Percentiles rank a stretch among this genome's conserved stretches.
Evolutionary conservation across 2,797 vertebrate genomes (phyloP).

Genomic region (Champsocephalus esox): DNA sequence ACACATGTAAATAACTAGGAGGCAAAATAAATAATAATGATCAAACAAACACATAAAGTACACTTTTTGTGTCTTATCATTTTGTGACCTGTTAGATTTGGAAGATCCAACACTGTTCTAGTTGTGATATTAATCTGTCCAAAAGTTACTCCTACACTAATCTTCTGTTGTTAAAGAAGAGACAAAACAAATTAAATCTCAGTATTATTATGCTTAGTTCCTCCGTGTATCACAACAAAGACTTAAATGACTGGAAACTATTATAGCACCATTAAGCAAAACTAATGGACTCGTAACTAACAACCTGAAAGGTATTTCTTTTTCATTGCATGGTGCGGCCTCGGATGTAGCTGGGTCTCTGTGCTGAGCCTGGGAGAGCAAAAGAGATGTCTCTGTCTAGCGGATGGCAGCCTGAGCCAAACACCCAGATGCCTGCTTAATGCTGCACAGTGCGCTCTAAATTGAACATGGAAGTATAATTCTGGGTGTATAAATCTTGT

Average conservation of each 20-base stretch:
- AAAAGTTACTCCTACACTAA: background rate
- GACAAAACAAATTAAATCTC: background rate
- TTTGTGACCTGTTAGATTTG: no score
- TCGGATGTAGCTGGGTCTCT: slow-evolving; percentile 16
- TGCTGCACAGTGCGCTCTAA: slow-evolving; percentile 66
- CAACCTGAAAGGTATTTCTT: background rate
- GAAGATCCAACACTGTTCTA: background rate
- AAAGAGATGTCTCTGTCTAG: slow-evolving; percentile 44
- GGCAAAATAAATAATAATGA: background rate
- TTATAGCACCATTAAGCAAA: slow-evolving; percentile 1
- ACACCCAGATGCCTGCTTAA: slow-evolving; percentile 82
- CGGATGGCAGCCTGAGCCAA: slow-evolving; percentile 67
- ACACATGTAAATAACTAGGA: background rate
- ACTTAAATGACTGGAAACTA: slow-evolving; percentile 3
- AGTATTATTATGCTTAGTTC: background rate
- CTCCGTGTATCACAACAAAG: background rate
- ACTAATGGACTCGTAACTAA: background rate
- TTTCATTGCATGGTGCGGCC: background rate
- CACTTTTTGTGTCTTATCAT: background rate
- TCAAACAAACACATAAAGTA: background rate
- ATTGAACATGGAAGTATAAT: slow-evolving; percentile 81
- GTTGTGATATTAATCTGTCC: background rate
- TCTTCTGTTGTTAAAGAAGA: background rate
- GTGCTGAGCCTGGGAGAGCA: slow-evolving; percentile 11
- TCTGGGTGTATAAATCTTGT: slow-evolving; percentile 77